phyloP scores from a whole-genome alignment of 2,888 invertebrate species.

The Rhynchonema sp. region DNA sequence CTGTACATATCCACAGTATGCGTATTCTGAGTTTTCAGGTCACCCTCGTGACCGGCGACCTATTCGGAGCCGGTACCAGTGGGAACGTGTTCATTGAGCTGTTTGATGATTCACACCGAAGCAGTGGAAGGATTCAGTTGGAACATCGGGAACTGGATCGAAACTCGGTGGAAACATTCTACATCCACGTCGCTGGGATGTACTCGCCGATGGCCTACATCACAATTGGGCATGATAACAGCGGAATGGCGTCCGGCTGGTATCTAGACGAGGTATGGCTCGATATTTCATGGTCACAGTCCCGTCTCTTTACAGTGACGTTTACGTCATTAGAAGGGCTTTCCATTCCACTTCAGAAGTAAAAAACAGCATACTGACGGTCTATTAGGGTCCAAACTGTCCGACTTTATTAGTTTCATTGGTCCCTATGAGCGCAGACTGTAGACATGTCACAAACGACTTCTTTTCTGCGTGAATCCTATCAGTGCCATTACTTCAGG shows the following conservation, averaged over 20 bases:
- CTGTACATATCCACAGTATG: too few species aligned
- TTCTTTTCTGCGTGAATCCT: too few species aligned
- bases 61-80: slow-evolving; percentile 29
- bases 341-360: too few species aligned
- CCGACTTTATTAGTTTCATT: too few species aligned
- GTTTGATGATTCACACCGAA: too few species aligned
- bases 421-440: too few species aligned
- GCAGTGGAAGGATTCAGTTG: slow-evolving; percentile 11
- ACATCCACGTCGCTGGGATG: neutral
- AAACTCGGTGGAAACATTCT: neutral
- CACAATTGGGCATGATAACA: slow-evolving; percentile 30
- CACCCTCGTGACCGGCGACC: slow-evolving; percentile 11
- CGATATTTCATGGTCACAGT: too few species aligned
- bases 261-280: neutral
- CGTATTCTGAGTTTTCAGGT: neutral
- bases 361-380: too few species aligned
- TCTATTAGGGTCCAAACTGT: too few species aligned
- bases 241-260: slow-evolving; percentile 13
- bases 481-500: slow-evolving; percentile 12
- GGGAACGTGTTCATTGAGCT: slow-evolving; percentile 28
- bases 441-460: too few species aligned
- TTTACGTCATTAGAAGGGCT: too few species aligned
- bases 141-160: slow-evolving; percentile 17
- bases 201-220: neutral
- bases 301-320: too few species aligned